Base-by-base conservation (phyloP, 2,113 vertebrate species). In the Cinclus cinclus region DNA sequence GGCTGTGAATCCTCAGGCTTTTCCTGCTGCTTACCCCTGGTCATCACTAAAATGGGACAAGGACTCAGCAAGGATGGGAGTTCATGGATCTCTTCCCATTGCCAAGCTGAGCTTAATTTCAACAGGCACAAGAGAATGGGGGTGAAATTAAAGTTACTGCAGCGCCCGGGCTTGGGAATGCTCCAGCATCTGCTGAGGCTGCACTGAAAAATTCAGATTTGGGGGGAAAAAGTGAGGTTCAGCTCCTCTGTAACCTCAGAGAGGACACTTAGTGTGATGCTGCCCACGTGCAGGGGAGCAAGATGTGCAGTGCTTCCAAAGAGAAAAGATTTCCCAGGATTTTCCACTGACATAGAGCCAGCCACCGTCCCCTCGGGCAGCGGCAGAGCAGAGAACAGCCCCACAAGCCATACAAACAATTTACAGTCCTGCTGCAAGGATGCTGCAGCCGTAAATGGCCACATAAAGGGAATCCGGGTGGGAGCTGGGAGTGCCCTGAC, bases 211-310 rank as follows among this genome's bases (percentile, higher is more conserved):
- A 13, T 49, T n/a, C 33, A 33, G 19, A 5, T 59, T 56, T 58
- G 6, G 2, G 9, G 19, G n/a, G n/a, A 0, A 4, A 31, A 24
- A 12, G 2, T 6, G 63, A n/a, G 9, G 30, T 39, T 64, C 25
- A 20, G 1, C 24, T 58, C 25, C 11, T 22, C 24, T 16, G 64
- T 6, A 24, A 11, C 25, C 41, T 20, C 2, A 3, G 13, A 1
- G 9, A 15, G 31, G 60, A 9, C 5, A 0, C 14, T 50, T 11
- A 0, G 4, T 0, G 9, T 2, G 58, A 6, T 19, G 39, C 74
- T 41, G 47, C 65, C 33, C 6, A 1, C 0, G 0, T 3, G 35
- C 2, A 7, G 27, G 52, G 20, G 28, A 35, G 42, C 16, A 6
- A 39, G 52, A 15, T 0, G 5, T 2, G 28, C 2, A 1, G 7